Evolutionary conservation across 1,140 invertebrate species (phyloP), one percentile per base, ranked within the genome.

Genomic region (Pogonognathellus flavescens): DNA sequence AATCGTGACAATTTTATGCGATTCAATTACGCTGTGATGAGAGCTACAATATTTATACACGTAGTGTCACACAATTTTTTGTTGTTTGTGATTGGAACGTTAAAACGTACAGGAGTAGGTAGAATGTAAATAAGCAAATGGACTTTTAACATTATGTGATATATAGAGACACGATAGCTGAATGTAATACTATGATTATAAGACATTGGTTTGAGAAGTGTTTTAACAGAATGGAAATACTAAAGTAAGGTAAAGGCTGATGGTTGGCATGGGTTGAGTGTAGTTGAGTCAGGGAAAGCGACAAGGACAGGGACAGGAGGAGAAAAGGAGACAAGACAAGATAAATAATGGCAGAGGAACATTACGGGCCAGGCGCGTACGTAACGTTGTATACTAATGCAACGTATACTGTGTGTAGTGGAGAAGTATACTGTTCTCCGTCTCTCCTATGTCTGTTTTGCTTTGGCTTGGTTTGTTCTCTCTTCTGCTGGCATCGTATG

Each of bases 271-370:
- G 52, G 41, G 52, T 18, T 80, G 52, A 80, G 76, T 80, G 31
- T 52, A 80, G 52, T 82, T 82, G 80, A 84, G 83, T 70, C 31
- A 84, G 55, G 53, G 55, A 84, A 70, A 70, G 72, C 72, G 53
- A 53, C 83, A 84, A 80, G 41, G 80, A 80, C 81, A 76, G 55
- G 81, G 60, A 62, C 80, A 82, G 80, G 60, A 72, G 50, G 62
- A 82, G 80, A 80, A 60, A 57, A 76, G 80, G 80, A 80, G 72
- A 76, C 70, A 50, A 82, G 80, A 83, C 81, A 85, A 82, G 80
- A 85, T 85, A 85, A 85, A 82, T 85, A 85, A 85, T 85, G 84
- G 80, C 25, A 82, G 60, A 82, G 50, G 52, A 85, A 59, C 84
- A 85, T 72, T 81, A 85, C 41, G 57, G 70, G 70, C 70, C 66